Conservation (phyloP, 2,113 vertebrate species). For the Holacanthus passer region DNA sequence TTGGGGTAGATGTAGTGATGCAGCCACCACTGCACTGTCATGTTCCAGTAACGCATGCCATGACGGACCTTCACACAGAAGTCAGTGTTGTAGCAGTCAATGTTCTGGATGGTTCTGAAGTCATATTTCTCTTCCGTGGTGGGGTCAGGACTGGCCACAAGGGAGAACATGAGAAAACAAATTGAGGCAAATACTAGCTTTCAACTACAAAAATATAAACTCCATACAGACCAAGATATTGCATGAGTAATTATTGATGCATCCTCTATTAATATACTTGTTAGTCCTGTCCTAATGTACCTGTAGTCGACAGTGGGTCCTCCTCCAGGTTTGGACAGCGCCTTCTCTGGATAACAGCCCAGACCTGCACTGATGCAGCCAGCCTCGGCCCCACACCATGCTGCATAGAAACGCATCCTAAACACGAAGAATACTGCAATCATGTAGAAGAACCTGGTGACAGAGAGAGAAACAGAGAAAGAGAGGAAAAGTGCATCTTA, state of each 20-base stretch:
- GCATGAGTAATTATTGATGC: not conserved
- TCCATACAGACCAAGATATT: not conserved
- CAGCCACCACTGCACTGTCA: slow-evolving; percentile 96
- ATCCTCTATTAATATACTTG: not conserved
- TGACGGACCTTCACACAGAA: slow-evolving; percentile 93
- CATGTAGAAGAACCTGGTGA: slow-evolving; percentile 91
- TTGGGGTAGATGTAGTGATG: slow-evolving; percentile 92
- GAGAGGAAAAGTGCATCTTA: not conserved
- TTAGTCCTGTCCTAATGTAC: slow-evolving; percentile 53
- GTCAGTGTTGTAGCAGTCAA: slow-evolving; percentile 91
- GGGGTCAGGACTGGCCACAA: slow-evolving; percentile 76
- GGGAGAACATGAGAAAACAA: not conserved
- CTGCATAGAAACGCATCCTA: slow-evolving; percentile 93
- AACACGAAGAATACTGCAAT: slow-evolving; percentile 91
- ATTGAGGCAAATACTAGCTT: not conserved
- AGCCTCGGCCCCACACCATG: slow-evolving; percentile 91
- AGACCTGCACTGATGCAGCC: slow-evolving; percentile 91
- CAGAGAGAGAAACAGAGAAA: not conserved
- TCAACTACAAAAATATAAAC: not conserved
- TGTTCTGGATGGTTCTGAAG: slow-evolving; percentile 92
- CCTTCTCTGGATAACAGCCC: slow-evolving; percentile 90
- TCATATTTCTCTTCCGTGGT: slow-evolving; percentile 83
- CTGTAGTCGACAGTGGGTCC: slow-evolving; percentile 89
- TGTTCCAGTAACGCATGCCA: slow-evolving; percentile 96
- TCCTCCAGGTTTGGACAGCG: slow-evolving; percentile 88